Evolutionary conservation across 1,140 invertebrate species (phyloP).

Genomic region (Diachasma alloeum): DNA sequence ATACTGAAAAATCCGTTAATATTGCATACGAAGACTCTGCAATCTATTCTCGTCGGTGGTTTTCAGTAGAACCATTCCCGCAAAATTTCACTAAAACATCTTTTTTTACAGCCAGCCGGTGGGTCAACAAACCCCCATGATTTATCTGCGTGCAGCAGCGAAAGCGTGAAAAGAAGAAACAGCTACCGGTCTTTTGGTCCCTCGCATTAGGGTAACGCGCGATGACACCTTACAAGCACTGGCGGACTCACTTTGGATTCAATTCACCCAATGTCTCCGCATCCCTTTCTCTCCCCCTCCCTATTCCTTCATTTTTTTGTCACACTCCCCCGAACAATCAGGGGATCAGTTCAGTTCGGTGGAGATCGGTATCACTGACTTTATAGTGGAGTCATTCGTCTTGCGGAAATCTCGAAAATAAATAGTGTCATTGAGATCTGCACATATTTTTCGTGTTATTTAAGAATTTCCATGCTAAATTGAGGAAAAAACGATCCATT

Average conservation of each 20-base stretch:
- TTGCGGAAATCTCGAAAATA: background rate
- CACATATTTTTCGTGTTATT: background rate
- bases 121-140: slow-evolving; percentile 4
- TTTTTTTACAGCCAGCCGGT: background rate
- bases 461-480: background rate
- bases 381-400: background rate
- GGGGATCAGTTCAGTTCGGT: background rate
- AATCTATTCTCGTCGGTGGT: no score
- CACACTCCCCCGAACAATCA: background rate
- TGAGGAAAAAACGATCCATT: no score
- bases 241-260: background rate
- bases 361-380: background rate
- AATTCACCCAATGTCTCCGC: background rate
- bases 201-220: slow-evolving; percentile 10
- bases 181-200: slow-evolving; percentile 3
- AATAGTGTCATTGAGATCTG: no score
- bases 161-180: slow-evolving; percentile 13
- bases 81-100: background rate
- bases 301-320: background rate
- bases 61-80: background rate
- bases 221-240: slow-evolving; percentile 14
- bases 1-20: no score
- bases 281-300: background rate
- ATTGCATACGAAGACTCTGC: no score
- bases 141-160: background rate